These are phyloP conservation scores for Orussus abietinus DNA, from an alignment of 1,140 invertebrate species.

Conservation along the genomic window DNA sequence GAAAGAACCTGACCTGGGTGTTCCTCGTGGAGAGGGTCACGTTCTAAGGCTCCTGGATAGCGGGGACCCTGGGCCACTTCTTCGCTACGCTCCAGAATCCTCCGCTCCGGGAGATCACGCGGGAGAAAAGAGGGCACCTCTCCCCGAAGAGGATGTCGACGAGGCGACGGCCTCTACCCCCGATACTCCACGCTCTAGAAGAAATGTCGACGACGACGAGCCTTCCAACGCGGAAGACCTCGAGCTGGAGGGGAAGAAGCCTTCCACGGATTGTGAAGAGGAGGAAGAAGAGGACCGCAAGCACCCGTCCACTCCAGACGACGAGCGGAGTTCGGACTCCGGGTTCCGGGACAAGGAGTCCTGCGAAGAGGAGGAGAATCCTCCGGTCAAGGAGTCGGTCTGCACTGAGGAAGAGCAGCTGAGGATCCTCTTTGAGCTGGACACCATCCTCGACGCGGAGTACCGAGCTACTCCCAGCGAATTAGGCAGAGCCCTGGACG, in stretches of 20 bases:
- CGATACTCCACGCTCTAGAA: slow-evolving; percentile 31
- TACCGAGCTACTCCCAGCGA: slow-evolving; percentile 30
- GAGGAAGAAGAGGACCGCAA: slow-evolving; percentile 52
- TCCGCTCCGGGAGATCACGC: slow-evolving; percentile 8
- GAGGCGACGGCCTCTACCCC: slow-evolving; percentile 16
- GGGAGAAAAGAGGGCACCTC: slow-evolving; percentile 8
- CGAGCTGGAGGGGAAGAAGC: slow-evolving; percentile 18
- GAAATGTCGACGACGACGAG: slow-evolving; percentile 31
- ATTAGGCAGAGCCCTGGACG: no score
- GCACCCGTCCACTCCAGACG: slow-evolving; percentile 52
- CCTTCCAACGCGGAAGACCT: slow-evolving; percentile 35
- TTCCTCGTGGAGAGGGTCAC: slow-evolving; percentile 18
- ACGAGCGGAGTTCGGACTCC: slow-evolving; percentile 56
- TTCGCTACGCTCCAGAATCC: slow-evolving; percentile 28
- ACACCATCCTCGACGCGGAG: slow-evolving; percentile 46
- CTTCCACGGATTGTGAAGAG: slow-evolving; percentile 12
- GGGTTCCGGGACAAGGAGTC: slow-evolving; percentile 57
- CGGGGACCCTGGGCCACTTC: slow-evolving; percentile 26
- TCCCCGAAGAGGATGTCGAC: background rate
- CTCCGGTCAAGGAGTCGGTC: slow-evolving; percentile 17
- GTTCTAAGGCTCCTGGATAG: slow-evolving; percentile 29
- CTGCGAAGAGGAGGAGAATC: slow-evolving; percentile 53
- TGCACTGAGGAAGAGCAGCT: slow-evolving; percentile 44
- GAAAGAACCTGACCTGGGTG: no score
- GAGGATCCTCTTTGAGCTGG: slow-evolving; percentile 41